phyloP scores from a whole-genome alignment of 2,888 invertebrate species.

The Lypha dubia region DNA sequence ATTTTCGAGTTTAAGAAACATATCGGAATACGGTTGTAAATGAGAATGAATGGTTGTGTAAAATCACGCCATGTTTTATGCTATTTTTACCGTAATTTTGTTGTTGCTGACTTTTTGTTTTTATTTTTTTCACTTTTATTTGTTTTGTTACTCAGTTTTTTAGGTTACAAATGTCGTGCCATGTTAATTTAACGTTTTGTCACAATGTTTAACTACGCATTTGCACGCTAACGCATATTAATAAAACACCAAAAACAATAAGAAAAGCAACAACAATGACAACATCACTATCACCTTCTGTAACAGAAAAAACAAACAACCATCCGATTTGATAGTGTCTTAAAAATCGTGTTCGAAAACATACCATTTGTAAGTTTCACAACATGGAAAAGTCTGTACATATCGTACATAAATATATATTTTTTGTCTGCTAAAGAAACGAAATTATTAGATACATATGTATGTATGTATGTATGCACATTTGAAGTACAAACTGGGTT shows the following conservation, averaged over 20 bases:
- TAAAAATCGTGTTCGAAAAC: slow-evolving; percentile 54
- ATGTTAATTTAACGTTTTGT: slow-evolving; percentile 75
- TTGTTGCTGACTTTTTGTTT: slow-evolving; percentile 30
- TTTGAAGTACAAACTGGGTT: too few species aligned
- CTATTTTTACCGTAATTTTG: slow-evolving; percentile 46
- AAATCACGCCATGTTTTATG: slow-evolving; percentile 69
- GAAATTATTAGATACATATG: too few species aligned
- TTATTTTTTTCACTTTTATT: slow-evolving; percentile 60
- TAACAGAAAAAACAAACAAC: background rate
- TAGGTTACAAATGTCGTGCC: slow-evolving; percentile 74
- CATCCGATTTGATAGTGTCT: slow-evolving; percentile 32
- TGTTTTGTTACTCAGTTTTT: slow-evolving; percentile 60
- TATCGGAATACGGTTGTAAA: slow-evolving; percentile 56
- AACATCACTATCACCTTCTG: background rate
- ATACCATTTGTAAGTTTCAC: slow-evolving; percentile 35
- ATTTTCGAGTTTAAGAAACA: slow-evolving; percentile 22
- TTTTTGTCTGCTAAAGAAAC: too few species aligned
- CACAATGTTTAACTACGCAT: slow-evolving; percentile 75
- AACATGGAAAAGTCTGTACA: slow-evolving; percentile 7
- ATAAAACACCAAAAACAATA: slow-evolving; percentile 29
- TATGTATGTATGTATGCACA: too few species aligned
- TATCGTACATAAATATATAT: background rate
- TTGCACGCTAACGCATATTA: slow-evolving; percentile 73
- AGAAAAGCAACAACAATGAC: slow-evolving; percentile 6
- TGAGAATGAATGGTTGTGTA: slow-evolving; percentile 53